These are phyloP conservation scores for Oenanthe oenanthe DNA, from an alignment of 2,113 vertebrate genomes.

Conservation along the genomic window DNA sequence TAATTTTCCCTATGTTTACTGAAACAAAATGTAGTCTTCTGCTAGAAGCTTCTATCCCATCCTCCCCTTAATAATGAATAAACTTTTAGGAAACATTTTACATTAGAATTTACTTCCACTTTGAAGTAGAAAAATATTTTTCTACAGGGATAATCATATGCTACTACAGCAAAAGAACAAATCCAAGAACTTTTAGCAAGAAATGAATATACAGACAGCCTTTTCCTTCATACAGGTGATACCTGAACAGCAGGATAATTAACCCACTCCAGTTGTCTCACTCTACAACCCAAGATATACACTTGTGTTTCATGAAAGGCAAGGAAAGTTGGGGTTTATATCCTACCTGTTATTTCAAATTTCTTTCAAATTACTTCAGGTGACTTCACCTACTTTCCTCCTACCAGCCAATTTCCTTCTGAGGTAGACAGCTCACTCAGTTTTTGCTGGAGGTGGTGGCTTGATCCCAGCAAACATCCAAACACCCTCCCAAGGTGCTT, in stretches of 20 bases:
- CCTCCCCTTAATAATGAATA: not conserved
- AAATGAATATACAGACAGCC: not conserved
- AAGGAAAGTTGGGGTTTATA: not conserved
- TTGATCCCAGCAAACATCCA: not conserved
- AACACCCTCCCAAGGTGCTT: not conserved
- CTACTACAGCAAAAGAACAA: not conserved
- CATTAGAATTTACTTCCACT: not conserved
- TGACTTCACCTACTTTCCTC: not conserved
- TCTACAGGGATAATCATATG: not conserved
- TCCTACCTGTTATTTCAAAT: not conserved
- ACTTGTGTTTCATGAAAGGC: not conserved
- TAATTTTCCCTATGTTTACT: not conserved
- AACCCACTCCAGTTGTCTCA: not conserved
- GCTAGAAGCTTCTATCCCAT: not conserved
- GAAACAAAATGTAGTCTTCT: not conserved
- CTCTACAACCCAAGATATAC: not conserved
- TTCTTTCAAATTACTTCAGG: not conserved
- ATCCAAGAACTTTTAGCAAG: not conserved
- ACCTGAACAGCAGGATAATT: not conserved
- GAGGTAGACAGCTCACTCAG: not conserved
- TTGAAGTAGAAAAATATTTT: not conserved
- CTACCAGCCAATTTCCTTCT: not conserved
- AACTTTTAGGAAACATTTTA: not conserved
- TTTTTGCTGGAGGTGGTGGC: not conserved
- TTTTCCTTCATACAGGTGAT: not conserved